Base-by-base conservation (phyloP, 2,888 invertebrate genomes). In the Dynastes hyllus region DNA sequence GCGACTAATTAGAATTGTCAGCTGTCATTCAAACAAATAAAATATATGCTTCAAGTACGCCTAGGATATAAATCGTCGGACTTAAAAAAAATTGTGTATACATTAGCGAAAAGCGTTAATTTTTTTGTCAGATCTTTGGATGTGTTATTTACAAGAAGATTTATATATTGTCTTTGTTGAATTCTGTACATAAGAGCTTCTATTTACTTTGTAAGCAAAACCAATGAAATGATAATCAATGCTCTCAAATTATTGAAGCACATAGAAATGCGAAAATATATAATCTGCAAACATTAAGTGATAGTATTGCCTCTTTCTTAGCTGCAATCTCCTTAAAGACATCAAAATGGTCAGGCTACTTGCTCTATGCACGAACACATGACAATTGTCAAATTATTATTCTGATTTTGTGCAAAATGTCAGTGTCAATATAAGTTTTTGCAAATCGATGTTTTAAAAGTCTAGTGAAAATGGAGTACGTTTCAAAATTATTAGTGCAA, bases 401-500 rank as follows among this genome's bases (percentile, higher is more conserved):
- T 61, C 22, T 11, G 22, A 22, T 61, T 61, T 61, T 11, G 27
- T 29, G 29, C 61, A 29, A 61, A 61, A 61, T 61, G 61, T 61
- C 61, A 61, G 27, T 61, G 61, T 61, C 61, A 61, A 27, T 11
- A 9, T 61, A 37, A 27, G 2, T 6, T 22, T 29, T 11, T 27
- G 27, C 22, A 61, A 8, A 61, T 22, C 9, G 27, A 22, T 53
- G 16, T 1, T n/a, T 16, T 16, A 40, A 66, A 37, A 45, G 40
- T 9, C 40, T 66, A n/a, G 6, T 2, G 22, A 69, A 69, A 16
- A 69, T 69, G 69, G 69, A 61, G 13, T 61, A 22, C 61, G 32
- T 73, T 61, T 73, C 73, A 61, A 73, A 73, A 73, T 73, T 73
- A 55, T 29, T 58, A 58, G 73, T 73, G 61, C 37, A 73, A 61